Base-by-base conservation (phyloP, 2,113 vertebrate species). In the Cyprinodon brontotheroides region DNA sequence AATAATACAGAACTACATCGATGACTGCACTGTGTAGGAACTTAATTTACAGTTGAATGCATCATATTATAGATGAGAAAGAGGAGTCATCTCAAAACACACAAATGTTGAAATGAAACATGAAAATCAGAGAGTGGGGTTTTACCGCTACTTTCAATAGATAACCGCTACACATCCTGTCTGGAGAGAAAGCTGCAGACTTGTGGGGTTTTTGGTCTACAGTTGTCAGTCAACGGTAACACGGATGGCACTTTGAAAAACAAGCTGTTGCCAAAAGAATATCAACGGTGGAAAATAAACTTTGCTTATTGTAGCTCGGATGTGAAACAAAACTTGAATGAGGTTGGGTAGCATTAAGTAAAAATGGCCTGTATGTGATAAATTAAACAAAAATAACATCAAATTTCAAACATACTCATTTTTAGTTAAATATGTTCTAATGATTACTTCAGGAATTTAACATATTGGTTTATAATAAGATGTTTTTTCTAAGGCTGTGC, bases 101-200 rank as follows among this genome's bases (percentile, higher is more conserved):
- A 80, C 50, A 88, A 85, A 90, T 85, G 89, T 40, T 84, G 83
- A 91, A 91, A 89, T 86, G 89, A 91, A 91, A 91, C 84, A 82
- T 84, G 83, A 89, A 84, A 90, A 91, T 82, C 83, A 75, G 79
- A 84, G 78, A 72, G 75, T 74, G 85, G 81, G 86, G 81, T 91
- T 91, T 84, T 85, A 91, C 88, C 86, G 64, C 88, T 79, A 89
- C 89, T 93, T 91, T 93, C 90, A 90, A 87, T 87, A 91, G 80
- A 83, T 87, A 94, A 94, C 91, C 90, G 60, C 92, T 79, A 72
- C 74, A 78, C 89, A 90, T 93, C 91, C 92, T 90, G 92, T 93
- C 86, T 93, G 85, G 84, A 90, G 88, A 83, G 89, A 92, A 89
- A 86, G 88, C 77, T 87, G 82, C 77, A 91, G 85, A 78, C 81